phyloP scores from a whole-genome alignment of 2,888 invertebrate genomes.

The Stenurella melanura region DNA sequence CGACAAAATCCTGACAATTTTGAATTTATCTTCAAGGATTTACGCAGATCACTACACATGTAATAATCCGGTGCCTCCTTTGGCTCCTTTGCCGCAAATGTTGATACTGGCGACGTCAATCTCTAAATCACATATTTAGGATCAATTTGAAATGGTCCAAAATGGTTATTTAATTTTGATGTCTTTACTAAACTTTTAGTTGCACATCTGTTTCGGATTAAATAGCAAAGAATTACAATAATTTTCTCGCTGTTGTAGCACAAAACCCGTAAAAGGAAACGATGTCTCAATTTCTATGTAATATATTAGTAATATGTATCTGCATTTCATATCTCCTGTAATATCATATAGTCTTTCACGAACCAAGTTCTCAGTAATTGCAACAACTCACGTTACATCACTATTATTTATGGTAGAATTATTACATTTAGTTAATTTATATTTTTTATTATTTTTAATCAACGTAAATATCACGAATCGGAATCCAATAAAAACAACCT shows the following conservation, averaged over 20 bases:
- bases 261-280: background rate
- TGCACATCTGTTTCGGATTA: too few species aligned
- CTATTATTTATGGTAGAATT: background rate
- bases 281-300: background rate
- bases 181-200: too few species aligned
- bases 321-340: background rate
- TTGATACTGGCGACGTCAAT: too few species aligned
- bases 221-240: too few species aligned
- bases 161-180: too few species aligned
- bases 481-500: slow-evolving; percentile 2
- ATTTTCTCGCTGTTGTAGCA: background rate
- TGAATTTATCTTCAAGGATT: too few species aligned
- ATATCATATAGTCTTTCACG: background rate
- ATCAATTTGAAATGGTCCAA: too few species aligned
- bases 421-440: background rate
- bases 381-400: background rate
- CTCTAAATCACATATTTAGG: too few species aligned
- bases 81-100: too few species aligned
- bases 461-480: background rate
- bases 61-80: too few species aligned
- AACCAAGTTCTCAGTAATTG: background rate
- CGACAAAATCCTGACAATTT: too few species aligned
- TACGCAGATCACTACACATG: too few species aligned
- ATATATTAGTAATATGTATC: background rate
- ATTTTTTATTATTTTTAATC: background rate